Conservation (phyloP, 2,888 invertebrate genomes). For the Theretra japonica region DNA sequence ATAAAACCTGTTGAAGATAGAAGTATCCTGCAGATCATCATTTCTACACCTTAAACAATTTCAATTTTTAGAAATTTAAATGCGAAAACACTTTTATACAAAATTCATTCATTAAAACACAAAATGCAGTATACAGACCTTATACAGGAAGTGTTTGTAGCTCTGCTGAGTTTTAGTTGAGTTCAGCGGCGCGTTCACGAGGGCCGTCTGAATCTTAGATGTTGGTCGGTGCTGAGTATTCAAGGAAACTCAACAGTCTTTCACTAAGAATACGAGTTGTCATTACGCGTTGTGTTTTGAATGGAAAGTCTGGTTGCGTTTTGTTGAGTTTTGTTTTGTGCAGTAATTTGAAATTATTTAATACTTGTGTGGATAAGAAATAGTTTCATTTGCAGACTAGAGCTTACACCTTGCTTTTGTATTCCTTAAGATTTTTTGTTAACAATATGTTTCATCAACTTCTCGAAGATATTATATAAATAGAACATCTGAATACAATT, state of each 20-base stretch:
- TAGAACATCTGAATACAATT: too few species aligned
- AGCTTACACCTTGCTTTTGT: too few species aligned
- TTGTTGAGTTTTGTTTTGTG: neutral
- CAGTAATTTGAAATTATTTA: neutral
- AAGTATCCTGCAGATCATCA: too few species aligned
- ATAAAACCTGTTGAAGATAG: too few species aligned
- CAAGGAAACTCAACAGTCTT: conserved; percentile 45
- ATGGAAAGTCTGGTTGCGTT: neutral
- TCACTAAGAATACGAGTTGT: conserved; percentile 20
- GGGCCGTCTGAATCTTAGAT: conserved; percentile 52
- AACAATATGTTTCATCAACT: too few species aligned
- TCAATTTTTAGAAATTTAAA: too few species aligned
- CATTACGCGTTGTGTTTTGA: conserved; percentile 19
- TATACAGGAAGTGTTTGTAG: conserved; percentile 20
- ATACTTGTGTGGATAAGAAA: too few species aligned
- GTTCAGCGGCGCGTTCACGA: conserved; percentile 57
- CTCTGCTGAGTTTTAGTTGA: conserved; percentile 38
- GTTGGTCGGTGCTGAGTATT: conserved; percentile 52
- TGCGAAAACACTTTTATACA: neutral
- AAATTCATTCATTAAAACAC: conserved; percentile 10
- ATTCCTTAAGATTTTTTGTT: too few species aligned
- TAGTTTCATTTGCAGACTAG: too few species aligned
- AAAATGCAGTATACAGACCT: neutral
- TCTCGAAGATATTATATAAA: too few species aligned
- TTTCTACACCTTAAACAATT: too few species aligned